Conservation (phyloP, 1,140 invertebrate genomes). For the Drosophila funebris region DNA sequence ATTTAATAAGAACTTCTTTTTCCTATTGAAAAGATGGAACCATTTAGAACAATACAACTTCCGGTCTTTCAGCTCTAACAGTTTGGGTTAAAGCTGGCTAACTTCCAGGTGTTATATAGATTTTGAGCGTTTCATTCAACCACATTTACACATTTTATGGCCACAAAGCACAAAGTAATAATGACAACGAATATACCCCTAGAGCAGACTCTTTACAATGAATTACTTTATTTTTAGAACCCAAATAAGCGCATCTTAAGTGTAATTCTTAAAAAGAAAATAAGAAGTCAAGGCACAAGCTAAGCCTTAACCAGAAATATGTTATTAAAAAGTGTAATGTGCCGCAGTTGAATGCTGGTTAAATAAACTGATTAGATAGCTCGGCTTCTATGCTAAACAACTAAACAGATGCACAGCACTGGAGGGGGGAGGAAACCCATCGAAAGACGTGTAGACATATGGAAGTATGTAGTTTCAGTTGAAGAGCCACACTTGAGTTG, state of each 20-base stretch:
- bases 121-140: neutral
- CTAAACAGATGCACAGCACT: neutral
- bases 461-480: conserved; percentile 9
- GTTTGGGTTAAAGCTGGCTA: neutral
- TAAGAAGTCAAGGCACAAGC: conserved; percentile 15
- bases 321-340: conserved; percentile 10
- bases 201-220: neutral
- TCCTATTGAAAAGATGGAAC: neutral
- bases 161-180: neutral
- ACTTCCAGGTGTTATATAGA: neutral
- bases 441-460: neutral
- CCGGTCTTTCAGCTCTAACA: neutral
- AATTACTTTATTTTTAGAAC: conserved; percentile 4
- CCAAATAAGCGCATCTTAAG: conserved; percentile 16
- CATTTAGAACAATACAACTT: neutral
- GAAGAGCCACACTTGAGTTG: neutral
- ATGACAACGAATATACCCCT: conserved; percentile 15
- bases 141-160: neutral
- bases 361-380: conserved; percentile 23
- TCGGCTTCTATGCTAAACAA: conserved; percentile 3
- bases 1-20: neutral
- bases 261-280: conserved; percentile 1
- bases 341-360: neutral
- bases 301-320: conserved; percentile 5
- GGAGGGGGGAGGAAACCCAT: neutral